Percentiles rank a stretch among this genome's conserved stretches.
phyloP scores from a whole-genome alignment of 2,113 vertebrate genomes.

The Dipodomys merriami region DNA sequence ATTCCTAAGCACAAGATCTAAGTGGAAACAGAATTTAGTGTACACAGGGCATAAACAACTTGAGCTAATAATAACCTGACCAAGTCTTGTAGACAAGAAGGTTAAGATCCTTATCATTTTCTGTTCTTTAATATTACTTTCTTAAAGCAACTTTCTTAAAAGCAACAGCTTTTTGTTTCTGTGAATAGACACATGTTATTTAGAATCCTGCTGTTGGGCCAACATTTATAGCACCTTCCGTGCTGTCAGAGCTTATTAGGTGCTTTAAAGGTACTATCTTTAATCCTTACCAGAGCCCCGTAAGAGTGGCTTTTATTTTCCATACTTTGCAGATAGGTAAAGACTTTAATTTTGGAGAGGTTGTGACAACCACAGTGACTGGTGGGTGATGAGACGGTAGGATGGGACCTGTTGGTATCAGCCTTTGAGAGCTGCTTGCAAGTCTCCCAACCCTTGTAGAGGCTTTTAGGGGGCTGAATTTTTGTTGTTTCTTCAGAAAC shows the following conservation, averaged over 20 bases:
- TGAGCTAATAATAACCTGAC: background rate
- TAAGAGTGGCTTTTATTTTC: background rate
- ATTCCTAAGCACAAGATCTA: constrained; percentile 41
- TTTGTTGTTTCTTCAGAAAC: background rate
- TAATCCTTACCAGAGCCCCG: background rate
- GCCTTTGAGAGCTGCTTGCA: background rate
- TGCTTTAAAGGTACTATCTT: background rate
- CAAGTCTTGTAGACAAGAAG: background rate
- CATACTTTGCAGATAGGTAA: background rate
- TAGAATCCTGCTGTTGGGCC: background rate
- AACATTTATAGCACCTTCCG: background rate
- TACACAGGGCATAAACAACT: background rate
- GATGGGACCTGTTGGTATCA: background rate
- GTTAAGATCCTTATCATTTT: background rate
- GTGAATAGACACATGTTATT: background rate
- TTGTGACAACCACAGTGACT: background rate
- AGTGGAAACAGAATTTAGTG: background rate
- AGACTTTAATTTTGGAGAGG: background rate
- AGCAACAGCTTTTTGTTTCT: background rate
- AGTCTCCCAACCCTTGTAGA: rapidly evolving
- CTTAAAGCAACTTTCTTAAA: constrained; percentile 5
- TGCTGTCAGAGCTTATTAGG: background rate
- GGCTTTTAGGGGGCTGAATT: background rate
- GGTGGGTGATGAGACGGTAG: too few species aligned
- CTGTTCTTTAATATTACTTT: background rate